Base-by-base conservation (phyloP, 2,113 vertebrate genomes). In the Oxygymnocypris stewartii region DNA sequence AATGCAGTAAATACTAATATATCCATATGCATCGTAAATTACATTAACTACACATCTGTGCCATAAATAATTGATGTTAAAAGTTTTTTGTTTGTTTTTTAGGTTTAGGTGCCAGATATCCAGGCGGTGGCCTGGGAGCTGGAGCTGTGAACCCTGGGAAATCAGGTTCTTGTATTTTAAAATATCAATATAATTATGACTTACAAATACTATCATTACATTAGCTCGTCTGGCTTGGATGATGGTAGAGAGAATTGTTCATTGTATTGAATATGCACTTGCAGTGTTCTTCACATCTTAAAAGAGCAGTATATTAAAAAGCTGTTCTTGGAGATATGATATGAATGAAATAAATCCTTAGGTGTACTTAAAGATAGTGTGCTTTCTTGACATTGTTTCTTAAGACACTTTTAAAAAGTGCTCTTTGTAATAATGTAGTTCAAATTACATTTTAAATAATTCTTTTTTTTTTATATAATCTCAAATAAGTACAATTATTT, bases 101-200 rank as follows among this genome's bases (percentile, higher is more conserved):
- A 59, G 54, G 37, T 85, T 51, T 84, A 89, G 88, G 88, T 87
- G 81, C 81, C 40, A 84, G 88, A 85, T 87, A 89, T 84, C 88
- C 86, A 65, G 88, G 47, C 9, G 78, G 77, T 82, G 93, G 93
- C 82, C 78, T 80, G 79, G 85, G 85, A 51, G 75, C 77, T 82
- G 91, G 90, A 88, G 91, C 90, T 91, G 86, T 88, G 74, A 94
- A 94, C 87, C 92, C 93, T 59, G 86, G 77, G 44, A 93, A 93
- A 92, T 90, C 92, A 86, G 44, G 14, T 49, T 79, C 57, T 65
- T 90, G n/a, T 61, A 74, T 83, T 63, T 74, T 84, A 47, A 82
- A 86, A 79, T 84, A 79, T 47, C 67, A 69, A 47, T 31, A 65
- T 25, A 80, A 42, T 73, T 11, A 23, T 73, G 69, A 73, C 35